Conservation (phyloP, 2,888 invertebrate species). For the Blera fallax region DNA sequence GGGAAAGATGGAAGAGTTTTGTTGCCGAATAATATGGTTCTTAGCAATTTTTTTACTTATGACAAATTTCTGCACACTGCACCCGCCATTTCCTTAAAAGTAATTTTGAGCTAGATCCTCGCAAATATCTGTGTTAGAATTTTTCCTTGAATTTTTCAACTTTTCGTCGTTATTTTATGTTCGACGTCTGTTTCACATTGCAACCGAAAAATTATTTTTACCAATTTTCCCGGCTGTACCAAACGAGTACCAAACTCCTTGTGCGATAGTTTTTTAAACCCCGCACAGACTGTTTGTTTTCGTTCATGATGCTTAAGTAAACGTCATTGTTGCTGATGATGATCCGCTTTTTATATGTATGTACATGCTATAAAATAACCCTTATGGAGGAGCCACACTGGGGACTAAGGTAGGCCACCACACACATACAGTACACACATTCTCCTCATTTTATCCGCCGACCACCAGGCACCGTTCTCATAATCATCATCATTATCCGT, state of each 20-base stretch:
- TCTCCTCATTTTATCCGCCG: slow-evolving; percentile 12
- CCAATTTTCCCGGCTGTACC: no score
- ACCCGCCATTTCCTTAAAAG: no score
- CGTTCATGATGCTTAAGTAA: slow-evolving; percentile 10
- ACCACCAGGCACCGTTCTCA: slow-evolving; percentile 21
- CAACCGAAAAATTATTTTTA: no score
- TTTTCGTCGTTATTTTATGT: no score
- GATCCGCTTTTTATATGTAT: slow-evolving; percentile 42
- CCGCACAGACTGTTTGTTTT: slow-evolving; percentile 23
- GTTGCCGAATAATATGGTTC: no score
- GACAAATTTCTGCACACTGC: no score
- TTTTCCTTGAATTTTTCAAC: no score
- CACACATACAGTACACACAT: neutral
- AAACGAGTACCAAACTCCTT: neutral
- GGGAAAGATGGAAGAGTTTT: no score
- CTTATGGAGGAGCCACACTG: slow-evolving; percentile 1
- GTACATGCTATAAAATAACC: slow-evolving; percentile 31
- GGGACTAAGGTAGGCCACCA: neutral
- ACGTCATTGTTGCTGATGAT: slow-evolving; percentile 40
- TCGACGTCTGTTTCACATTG: no score
- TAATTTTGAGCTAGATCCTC: no score
- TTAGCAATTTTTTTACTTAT: no score
- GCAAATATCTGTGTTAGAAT: no score
- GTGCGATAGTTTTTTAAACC: neutral
- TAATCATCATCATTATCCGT: slow-evolving; percentile 65